Evolutionary conservation across 2,797 vertebrate genomes (phyloP).

Genomic region (Onychomys torridus): DNA sequence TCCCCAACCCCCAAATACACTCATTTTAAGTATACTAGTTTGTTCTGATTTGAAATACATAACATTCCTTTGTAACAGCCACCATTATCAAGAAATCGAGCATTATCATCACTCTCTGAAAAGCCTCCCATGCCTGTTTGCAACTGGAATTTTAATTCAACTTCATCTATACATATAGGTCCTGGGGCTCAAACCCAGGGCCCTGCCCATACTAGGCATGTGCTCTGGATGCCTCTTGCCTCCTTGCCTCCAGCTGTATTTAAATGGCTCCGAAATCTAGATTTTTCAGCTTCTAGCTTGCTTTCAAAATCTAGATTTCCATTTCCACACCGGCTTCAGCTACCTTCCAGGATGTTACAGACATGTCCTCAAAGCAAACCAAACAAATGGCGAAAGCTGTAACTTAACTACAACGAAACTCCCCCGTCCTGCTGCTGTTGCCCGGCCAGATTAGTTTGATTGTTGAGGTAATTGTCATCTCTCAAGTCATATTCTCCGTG

Average conservation of each 20-base stretch:
- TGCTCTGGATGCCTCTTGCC: neutral
- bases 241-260: neutral
- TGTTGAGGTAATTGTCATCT: neutral
- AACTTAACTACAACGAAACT: neutral
- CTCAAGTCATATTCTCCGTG: neutral
- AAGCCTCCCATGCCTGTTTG: neutral
- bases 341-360: neutral
- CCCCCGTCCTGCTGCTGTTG: neutral
- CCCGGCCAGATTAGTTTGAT: neutral
- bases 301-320: neutral
- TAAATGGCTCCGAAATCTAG: slow-evolving; percentile 50
- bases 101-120: neutral
- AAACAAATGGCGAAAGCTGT: neutral
- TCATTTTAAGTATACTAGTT: slow-evolving; percentile 48
- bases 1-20: too few species aligned
- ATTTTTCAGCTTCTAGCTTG: neutral
- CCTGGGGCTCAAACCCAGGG: neutral
- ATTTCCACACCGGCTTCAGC: neutral
- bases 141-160: slow-evolving; percentile 49
- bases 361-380: neutral
- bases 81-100: slow-evolving; percentile 27
- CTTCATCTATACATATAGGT: neutral
- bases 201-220: neutral
- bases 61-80: neutral
- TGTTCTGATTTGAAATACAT: slow-evolving; percentile 34